Percentiles rank a stretch among this genome's conserved stretches.
Conservation (phyloP, 2,113 vertebrate species). For the Campylomormyrus tamandua region DNA sequence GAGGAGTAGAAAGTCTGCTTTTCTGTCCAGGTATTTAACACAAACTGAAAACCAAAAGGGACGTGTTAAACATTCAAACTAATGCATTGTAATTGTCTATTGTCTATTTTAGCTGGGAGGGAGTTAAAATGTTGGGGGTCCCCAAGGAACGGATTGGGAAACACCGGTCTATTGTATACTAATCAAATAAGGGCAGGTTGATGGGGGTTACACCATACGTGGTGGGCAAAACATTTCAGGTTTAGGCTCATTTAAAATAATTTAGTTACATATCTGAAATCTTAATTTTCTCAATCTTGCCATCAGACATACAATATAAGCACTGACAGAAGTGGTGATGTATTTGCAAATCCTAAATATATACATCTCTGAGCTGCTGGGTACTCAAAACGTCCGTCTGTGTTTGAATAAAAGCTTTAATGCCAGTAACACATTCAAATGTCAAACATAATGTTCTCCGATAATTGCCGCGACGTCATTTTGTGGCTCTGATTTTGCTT, state of each 20-base stretch:
- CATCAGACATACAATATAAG: background rate
- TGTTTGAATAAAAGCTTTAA: conserved; percentile 13
- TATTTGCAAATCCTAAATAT: background rate
- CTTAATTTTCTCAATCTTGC: background rate
- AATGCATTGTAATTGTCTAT: background rate
- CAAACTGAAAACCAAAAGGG: background rate
- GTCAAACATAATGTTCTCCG: background rate
- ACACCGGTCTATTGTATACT: background rate
- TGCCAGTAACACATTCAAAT: background rate
- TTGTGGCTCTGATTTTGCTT: background rate
- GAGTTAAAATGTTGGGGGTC: background rate
- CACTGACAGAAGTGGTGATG: background rate
- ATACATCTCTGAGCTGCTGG: background rate
- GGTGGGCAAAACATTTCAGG: background rate
- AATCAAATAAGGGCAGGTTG: background rate
- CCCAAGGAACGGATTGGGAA: background rate
- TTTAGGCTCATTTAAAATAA: background rate
- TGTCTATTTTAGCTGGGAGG: background rate
- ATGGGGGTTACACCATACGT: background rate
- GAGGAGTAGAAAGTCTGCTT: background rate
- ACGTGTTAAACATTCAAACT: background rate
- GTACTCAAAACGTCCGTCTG: background rate
- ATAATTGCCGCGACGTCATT: background rate
- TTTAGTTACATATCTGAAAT: background rate
- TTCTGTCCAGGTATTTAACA: background rate